Evolutionary conservation across 2,113 vertebrate genomes (phyloP), one percentile per base, ranked within the genome.

Genomic region (Protobothrops mucrosquamatus): DNA sequence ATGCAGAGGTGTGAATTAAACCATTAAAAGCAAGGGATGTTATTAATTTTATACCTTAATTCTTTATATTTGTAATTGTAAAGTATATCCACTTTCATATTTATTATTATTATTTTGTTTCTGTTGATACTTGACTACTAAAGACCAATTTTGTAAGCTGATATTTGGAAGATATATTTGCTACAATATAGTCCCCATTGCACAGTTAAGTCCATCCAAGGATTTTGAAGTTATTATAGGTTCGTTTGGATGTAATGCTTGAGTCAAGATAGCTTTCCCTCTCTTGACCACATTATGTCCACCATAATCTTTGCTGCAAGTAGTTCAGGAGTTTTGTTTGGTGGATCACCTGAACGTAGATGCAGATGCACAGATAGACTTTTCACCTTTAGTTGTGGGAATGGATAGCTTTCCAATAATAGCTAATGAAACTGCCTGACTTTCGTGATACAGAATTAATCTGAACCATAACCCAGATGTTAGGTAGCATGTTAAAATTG

Each of bases 61-160:
- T 57, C 43, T 57, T 88, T 55, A 81, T 18, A 43, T 89, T 89
- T 92, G 81, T 94, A 89, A 34, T n/a, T 92, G 34, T 34, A 0
- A 26, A 87, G 52, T 85, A 8, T 87, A 34, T 93, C 22, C 18
- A 57, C 23, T 39, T 23, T 87, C 56, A 61, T 56, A 22, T 61
- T 0, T 74, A 93, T 74, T 90, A 93, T 74, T 90, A n/a, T 46
- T 92, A 81, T 81, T 92, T 92, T 89, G 54, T 57, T 92, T 93
- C 69, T 43, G 89, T 93, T 94, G 46, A 56, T 52, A 94, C 92
- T 20, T 90, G 93, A 92, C 64, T 34, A 93, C 86, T 92, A 92
- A 81, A 85, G 93, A 4, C 12, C 91, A 48, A 90, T 89, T 94
- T 88, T 74, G 61, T 55, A 54, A 57, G 46, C 20, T 89, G 90